Percentiles rank a stretch among this genome's conserved stretches.
phyloP scores from a whole-genome alignment of 2,888 invertebrate genomes.

The Eilema caniola region DNA sequence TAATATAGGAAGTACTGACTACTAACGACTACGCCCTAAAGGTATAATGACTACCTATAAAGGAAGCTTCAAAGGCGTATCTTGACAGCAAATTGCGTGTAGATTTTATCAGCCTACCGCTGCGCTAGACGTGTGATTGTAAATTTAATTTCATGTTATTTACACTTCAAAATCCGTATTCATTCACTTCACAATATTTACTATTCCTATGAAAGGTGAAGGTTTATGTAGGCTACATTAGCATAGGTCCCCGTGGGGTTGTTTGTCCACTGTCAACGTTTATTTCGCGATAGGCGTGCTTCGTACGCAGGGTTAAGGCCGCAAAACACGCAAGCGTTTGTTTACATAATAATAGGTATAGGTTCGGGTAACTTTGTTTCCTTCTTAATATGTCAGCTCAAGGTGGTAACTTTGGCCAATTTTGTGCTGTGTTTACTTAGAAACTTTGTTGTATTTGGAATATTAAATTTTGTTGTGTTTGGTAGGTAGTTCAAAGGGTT shows the following conservation, averaged over 20 bases:
- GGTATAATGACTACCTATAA: background rate
- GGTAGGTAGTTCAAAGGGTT: background rate
- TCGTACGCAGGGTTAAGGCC: slow-evolving; percentile 27
- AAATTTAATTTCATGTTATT: background rate
- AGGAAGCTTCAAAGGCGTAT: background rate
- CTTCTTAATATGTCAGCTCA: slow-evolving; percentile 24
- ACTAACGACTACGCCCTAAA: background rate
- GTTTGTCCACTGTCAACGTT: slow-evolving; percentile 37
- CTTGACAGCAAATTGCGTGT: background rate
- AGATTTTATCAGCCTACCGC: background rate
- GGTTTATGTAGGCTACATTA: slow-evolving; percentile 20
- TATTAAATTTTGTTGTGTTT: background rate
- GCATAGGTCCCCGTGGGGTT: slow-evolving; percentile 21
- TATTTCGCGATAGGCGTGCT: slow-evolving; percentile 37
- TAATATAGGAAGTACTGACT: no score
- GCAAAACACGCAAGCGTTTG: slow-evolving; percentile 32
- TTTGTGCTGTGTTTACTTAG: slow-evolving; percentile 14
- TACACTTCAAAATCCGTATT: background rate
- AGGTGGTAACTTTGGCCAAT: slow-evolving; percentile 7
- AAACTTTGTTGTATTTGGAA: background rate
- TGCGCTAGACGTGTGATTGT: background rate
- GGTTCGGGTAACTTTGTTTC: slow-evolving; percentile 29
- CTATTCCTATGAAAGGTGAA: slow-evolving; percentile 8
- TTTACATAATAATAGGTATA: slow-evolving; percentile 33
- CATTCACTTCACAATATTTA: slow-evolving; percentile 1